Percentiles rank a stretch among this genome's conserved stretches.
Conservation (phyloP, 2,888 invertebrate species). For the Sinhomidia bicolor region DNA sequence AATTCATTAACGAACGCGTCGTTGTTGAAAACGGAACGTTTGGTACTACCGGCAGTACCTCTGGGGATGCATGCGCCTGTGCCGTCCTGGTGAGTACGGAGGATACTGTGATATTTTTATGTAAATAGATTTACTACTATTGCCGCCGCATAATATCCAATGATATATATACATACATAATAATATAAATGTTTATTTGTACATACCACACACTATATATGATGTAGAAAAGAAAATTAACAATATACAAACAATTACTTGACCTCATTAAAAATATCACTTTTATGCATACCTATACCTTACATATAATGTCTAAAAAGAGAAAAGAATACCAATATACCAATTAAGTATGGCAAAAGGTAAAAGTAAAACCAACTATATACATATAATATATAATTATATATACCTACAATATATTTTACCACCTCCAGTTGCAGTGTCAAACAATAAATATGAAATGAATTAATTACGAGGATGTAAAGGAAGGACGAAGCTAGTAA, state of each 20-base stretch:
- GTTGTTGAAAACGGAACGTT: conserved; percentile 47
- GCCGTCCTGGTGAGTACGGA: conserved; percentile 71
- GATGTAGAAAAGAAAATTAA: background rate
- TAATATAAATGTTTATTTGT: background rate
- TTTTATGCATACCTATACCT: conserved; percentile 8
- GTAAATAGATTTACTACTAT: conserved; percentile 54
- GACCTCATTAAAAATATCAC: background rate
- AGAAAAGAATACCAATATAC: no score
- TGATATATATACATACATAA: background rate
- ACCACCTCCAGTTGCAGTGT: conserved; percentile 61
- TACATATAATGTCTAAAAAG: no score
- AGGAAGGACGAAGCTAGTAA: background rate
- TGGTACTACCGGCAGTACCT: conserved; percentile 68
- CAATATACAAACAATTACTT: background rate
- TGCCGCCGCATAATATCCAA: conserved; percentile 36
- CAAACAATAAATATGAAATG: conserved; percentile 58
- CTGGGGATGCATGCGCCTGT: conserved; percentile 63
- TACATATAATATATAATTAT: background rate
- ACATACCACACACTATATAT: conserved; percentile 15
- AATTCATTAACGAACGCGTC: conserved; percentile 52
- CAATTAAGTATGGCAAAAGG: no score
- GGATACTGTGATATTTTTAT: conserved; percentile 72
- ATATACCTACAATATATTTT: conserved; percentile 48
- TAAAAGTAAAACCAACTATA: no score
- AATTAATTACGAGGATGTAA: conserved; percentile 4